These are phyloP conservation scores for Agonopterix subpropinquella DNA, from an alignment of 2,888 invertebrate species.

Conservation along the genomic window DNA sequence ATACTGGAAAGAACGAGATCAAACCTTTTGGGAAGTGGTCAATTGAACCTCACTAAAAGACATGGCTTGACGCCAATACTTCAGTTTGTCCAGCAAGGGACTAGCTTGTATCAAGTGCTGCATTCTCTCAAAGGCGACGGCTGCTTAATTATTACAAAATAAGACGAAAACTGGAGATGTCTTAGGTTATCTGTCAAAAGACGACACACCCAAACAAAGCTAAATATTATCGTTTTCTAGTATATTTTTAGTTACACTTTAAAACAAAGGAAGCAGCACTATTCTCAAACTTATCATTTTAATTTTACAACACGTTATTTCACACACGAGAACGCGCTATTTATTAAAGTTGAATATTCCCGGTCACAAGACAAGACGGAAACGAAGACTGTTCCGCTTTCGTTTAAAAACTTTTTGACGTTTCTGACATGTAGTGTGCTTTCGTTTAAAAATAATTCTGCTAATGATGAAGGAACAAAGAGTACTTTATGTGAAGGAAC, in stretches of 20 bases:
- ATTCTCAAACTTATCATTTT: too few species aligned
- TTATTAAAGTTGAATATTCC: conserved; percentile 12
- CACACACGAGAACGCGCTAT: background rate
- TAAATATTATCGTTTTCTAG: too few species aligned
- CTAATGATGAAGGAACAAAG: too few species aligned
- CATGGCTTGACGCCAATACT: conserved; percentile 64
- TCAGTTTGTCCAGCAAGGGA: conserved; percentile 71
- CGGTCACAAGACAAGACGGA: conserved; percentile 6
- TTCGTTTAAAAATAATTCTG: too few species aligned
- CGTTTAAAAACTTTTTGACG: too few species aligned
- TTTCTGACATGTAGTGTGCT: too few species aligned
- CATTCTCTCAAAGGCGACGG: conserved; percentile 29
- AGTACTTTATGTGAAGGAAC: too few species aligned
- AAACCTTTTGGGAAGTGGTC: conserved; percentile 82
- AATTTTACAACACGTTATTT: too few species aligned
- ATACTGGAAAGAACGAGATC: too few species aligned
- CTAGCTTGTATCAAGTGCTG: conserved; percentile 73
- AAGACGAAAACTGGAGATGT: conserved; percentile 1
- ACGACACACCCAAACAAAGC: conserved; percentile 7
- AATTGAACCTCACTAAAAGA: conserved; percentile 70
- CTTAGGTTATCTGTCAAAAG: conserved; percentile 39
- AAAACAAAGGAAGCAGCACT: too few species aligned
- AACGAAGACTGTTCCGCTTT: too few species aligned
- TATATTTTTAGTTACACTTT: too few species aligned
- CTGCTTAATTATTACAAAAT: conserved; percentile 2